Percentiles rank a stretch among this genome's conserved stretches.
Conservation (phyloP, 1,140 invertebrate genomes). For the Lepidurus apus region DNA sequence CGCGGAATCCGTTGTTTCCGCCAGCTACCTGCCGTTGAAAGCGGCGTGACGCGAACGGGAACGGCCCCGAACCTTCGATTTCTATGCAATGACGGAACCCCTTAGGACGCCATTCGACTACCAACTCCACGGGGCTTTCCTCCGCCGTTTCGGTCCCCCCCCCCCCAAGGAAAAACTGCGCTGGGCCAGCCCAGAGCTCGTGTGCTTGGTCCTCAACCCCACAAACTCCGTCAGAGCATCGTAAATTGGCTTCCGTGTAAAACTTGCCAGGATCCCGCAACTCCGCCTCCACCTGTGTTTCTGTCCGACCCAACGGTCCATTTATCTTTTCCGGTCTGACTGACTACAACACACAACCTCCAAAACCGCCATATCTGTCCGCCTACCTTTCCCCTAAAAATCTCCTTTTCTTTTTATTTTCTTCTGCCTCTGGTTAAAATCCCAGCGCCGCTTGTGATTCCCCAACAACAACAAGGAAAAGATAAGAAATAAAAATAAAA, state of each 20-base stretch:
- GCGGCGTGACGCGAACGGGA: not conserved
- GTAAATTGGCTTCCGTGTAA: conserved; percentile 15
- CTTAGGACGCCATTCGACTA: conserved; percentile 21
- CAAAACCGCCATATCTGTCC: conserved; percentile 19
- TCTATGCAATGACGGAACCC: conserved; percentile 21
- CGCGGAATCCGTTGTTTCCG: conserved; percentile 20
- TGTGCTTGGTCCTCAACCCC: not conserved
- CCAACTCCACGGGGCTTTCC: not conserved
- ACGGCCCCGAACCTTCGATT: conserved; percentile 6
- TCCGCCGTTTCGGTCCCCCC: not conserved
- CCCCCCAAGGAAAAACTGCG: not conserved
- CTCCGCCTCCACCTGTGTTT: conserved; percentile 28
- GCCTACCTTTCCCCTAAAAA: conserved; percentile 7
- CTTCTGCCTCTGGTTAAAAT: not conserved
- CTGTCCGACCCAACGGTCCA: conserved; percentile 17
- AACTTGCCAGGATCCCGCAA: conserved; percentile 22
- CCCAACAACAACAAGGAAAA: not conserved
- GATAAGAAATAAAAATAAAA: not conserved
- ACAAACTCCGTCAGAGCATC: not conserved
- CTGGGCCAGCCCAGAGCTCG: too few relatives aligned
- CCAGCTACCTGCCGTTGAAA: conserved; percentile 20
- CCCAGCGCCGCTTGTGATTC: not conserved
- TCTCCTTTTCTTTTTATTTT: not conserved
- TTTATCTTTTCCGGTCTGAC: conserved; percentile 1
- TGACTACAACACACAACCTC: conserved; percentile 22